A percentile compares a stretch with the other conserved stretches of the same genome.
Evolutionary conservation across 1,140 invertebrate genomes (phyloP).

Genomic region (Goniozus legneri): DNA sequence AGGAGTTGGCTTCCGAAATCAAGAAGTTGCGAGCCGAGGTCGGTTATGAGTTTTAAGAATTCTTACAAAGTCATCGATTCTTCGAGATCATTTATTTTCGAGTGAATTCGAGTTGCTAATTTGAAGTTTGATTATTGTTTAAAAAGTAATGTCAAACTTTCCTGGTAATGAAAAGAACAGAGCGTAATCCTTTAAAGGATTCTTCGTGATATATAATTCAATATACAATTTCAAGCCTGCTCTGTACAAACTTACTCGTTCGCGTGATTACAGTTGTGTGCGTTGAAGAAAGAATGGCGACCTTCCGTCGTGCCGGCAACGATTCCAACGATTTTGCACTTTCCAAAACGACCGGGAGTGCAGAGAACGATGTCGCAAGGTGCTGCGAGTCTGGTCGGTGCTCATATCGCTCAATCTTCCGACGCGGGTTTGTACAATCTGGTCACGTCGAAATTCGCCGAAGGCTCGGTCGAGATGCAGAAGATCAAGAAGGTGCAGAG

Average conservation of each 20-base stretch:
- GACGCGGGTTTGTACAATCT: slow-evolving; percentile 13
- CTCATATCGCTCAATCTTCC: not conserved
- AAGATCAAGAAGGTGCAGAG: slow-evolving; percentile 96
- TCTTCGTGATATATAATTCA: too few relatives aligned
- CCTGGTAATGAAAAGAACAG: not conserved
- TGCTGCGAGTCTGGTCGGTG: slow-evolving; percentile 13
- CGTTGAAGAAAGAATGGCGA: slow-evolving; percentile 76
- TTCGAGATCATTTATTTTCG: too few relatives aligned
- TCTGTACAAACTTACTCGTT: too few relatives aligned
- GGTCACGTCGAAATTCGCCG: slow-evolving; percentile 28
- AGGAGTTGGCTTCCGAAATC: slow-evolving; percentile 83
- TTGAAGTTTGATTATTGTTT: slow-evolving; percentile 2
- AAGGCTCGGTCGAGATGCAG: slow-evolving; percentile 69
- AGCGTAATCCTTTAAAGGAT: not conserved
- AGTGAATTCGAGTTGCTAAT: too few relatives aligned
- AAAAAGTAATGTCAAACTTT: not conserved
- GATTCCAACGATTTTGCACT: too few relatives aligned
- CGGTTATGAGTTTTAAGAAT: slow-evolving; percentile 8
- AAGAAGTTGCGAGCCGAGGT: slow-evolving; percentile 89
- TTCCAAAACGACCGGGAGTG: slow-evolving; percentile 3
- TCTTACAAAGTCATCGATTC: too few relatives aligned
- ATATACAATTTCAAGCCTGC: too few relatives aligned
- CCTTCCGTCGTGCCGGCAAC: slow-evolving; percentile 41
- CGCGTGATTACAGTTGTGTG: slow-evolving; percentile 63
- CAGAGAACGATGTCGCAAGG: slow-evolving; percentile 30